Conservation (phyloP, 2,888 invertebrate genomes). For the Lepetodrilus schrolli region DNA sequence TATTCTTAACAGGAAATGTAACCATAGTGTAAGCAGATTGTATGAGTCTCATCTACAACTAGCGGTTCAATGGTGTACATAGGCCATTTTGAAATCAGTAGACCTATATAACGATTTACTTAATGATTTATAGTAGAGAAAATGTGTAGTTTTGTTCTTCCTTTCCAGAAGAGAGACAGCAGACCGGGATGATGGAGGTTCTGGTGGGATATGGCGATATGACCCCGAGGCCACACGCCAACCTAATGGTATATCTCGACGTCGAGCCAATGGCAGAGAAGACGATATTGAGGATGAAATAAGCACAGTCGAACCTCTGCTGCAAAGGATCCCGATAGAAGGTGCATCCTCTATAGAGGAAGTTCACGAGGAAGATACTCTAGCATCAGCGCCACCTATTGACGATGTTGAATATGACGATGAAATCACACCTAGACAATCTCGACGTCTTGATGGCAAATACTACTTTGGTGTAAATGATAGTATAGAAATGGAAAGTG, state of each 20-base stretch:
- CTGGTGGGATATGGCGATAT: conserved; percentile 34
- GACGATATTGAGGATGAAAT: conserved; percentile 4
- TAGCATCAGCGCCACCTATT: conserved; percentile 34
- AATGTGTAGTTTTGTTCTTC: too few species aligned
- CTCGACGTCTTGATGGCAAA: conserved; percentile 60
- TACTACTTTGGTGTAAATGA: conserved; percentile 63
- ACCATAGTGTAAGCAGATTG: too few species aligned
- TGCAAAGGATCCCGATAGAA: not conserved
- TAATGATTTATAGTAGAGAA: too few species aligned
- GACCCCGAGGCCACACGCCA: conserved; percentile 40
- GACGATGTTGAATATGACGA: conserved; percentile 7
- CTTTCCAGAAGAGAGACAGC: not conserved
- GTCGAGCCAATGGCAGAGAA: conserved; percentile 2
- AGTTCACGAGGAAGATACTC: not conserved
- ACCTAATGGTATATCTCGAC: conserved; percentile 35
- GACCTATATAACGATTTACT: too few species aligned
- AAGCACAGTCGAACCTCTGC: not conserved
- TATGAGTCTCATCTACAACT: too few species aligned
- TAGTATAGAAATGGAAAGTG: conserved; percentile 43
- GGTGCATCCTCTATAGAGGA: not conserved
- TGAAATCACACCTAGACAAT: conserved; percentile 32
- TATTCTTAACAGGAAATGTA: too few species aligned
- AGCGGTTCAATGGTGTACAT: too few species aligned
- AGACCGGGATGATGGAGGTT: not conserved
- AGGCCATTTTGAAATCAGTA: too few species aligned